These are phyloP conservation scores for Metallyticus violacea DNA, from an alignment of 2,888 invertebrate species.

Conservation along the genomic window DNA sequence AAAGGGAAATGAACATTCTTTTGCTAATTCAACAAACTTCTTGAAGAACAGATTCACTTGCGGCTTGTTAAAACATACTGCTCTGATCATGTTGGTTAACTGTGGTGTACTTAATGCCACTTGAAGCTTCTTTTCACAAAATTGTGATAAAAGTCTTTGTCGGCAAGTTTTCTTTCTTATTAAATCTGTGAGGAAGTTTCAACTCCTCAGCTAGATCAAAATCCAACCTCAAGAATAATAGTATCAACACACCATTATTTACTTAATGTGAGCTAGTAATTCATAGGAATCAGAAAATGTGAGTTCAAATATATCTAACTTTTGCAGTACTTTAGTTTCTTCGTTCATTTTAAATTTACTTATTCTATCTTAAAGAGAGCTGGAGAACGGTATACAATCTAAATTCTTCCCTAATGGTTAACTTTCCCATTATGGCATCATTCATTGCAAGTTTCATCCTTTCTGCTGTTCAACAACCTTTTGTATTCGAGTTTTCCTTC, in stretches of 20 bases:
- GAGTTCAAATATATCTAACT: background rate
- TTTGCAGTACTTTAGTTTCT: background rate
- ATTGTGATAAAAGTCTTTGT: slow-evolving; percentile 32
- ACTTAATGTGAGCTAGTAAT: slow-evolving; percentile 6
- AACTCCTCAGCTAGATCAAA: slow-evolving; percentile 32
- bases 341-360: background rate
- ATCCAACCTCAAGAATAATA: slow-evolving; percentile 29
- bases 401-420: background rate
- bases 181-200: slow-evolving; percentile 33
- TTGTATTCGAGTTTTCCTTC: too few species aligned
- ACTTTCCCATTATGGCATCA: background rate
- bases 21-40: background rate
- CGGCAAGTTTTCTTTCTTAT: slow-evolving; percentile 30
- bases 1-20: background rate
- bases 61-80: slow-evolving; percentile 30
- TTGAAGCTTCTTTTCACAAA: slow-evolving; percentile 29
- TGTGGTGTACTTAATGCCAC: background rate
- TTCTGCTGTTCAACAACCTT: too few species aligned
- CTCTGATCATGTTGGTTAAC: background rate
- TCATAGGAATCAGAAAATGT: slow-evolving; percentile 14
- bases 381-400: background rate
- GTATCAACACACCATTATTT: slow-evolving; percentile 18
- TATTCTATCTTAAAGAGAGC: slow-evolving; percentile 10
- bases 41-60: background rate
- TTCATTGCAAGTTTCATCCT: background rate